These are phyloP conservation scores for Flexamia atlantica DNA, from an alignment of 2,888 invertebrate genomes.

Conservation along the genomic window DNA sequence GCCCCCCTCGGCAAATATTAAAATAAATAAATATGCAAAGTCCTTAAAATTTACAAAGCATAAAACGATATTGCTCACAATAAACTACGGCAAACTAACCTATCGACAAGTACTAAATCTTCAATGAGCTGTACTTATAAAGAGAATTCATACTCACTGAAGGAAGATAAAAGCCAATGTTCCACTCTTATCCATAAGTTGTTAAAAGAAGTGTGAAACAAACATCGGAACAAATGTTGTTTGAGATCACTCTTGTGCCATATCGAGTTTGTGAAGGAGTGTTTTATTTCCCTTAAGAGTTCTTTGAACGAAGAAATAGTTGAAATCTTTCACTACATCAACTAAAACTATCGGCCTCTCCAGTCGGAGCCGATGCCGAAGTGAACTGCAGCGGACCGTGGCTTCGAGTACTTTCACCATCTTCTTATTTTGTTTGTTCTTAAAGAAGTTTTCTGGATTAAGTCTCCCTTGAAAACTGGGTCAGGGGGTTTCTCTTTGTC, in stretches of 20 bases:
- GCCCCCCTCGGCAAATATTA: no score
- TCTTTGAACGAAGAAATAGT: slow-evolving; percentile 12
- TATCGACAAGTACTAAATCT: no score
- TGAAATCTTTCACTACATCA: slow-evolving; percentile 22
- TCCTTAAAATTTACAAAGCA: no score
- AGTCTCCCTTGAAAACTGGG: neutral
- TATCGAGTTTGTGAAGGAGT: neutral
- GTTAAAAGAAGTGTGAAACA: no score
- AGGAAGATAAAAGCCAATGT: no score
- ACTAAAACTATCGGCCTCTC: neutral
- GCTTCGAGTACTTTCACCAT: neutral
- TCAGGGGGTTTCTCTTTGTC: neutral
- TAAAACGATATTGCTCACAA: no score
- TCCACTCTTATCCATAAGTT: no score
- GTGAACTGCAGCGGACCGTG: neutral
- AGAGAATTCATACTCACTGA: no score
- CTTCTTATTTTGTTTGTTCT: neutral
- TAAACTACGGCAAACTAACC: no score
- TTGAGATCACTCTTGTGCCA: neutral
- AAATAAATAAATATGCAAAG: no score
- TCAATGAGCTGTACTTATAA: no score
- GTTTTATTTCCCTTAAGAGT: slow-evolving; percentile 9
- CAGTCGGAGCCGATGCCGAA: neutral
- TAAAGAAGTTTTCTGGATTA: neutral
- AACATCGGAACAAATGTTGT: no score